phyloP scores from a whole-genome alignment of 1,140 invertebrate species.

The Zaprionus kolodkinae region DNA sequence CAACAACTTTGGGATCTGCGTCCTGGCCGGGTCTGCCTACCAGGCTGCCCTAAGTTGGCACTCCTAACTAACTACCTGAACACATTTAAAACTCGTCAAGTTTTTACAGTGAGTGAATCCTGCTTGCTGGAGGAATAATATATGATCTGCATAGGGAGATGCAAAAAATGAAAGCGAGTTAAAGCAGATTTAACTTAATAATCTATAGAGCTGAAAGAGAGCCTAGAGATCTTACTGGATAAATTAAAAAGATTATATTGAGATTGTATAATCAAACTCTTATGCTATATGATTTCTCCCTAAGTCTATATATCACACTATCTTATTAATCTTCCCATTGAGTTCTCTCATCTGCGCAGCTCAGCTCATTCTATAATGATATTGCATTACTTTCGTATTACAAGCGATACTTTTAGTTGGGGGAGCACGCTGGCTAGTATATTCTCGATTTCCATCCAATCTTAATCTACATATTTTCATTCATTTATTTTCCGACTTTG shows the following conservation, averaged over 20 bases:
- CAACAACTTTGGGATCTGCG: background rate
- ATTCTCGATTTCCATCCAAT: background rate
- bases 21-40: background rate
- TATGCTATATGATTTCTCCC: too few relatives aligned
- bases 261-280: too few relatives aligned
- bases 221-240: too few relatives aligned
- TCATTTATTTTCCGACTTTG: background rate
- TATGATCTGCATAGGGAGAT: background rate
- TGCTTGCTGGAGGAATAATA: background rate
- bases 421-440: background rate
- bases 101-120: background rate
- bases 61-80: background rate
- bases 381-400: background rate
- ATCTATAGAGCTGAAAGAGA: too few relatives aligned
- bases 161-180: too few relatives aligned
- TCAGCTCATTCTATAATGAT: background rate
- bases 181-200: too few relatives aligned
- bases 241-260: too few relatives aligned
- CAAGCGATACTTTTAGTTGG: background rate
- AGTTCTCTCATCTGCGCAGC: background rate
- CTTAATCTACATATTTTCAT: constrained; percentile 6
- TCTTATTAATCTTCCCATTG: background rate
- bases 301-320: background rate
- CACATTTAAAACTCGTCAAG: background rate
- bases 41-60: background rate